Base-by-base conservation (phyloP, 2,797 vertebrate species). In the Pipistrellus pygmaeus region DNA sequence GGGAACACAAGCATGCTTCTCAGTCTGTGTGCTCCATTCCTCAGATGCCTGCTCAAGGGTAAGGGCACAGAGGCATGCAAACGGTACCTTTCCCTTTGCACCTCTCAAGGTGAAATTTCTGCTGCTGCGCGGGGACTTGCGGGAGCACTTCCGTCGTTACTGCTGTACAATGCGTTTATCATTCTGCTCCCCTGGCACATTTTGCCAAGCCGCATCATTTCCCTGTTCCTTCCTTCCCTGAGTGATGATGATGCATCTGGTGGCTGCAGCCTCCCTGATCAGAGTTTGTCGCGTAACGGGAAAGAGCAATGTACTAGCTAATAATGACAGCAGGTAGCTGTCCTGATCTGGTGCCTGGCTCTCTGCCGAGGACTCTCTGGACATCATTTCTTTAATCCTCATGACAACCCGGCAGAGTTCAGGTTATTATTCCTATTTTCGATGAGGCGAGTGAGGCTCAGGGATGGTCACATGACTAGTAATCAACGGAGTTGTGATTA, bases 201-300 rank as follows among this genome's bases (percentile, higher is more conserved):
- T 93, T 94, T 80, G 69, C 95, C 77, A 93, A 94, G 64, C 87
- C 91, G 77, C 90, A 53, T 85, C 86, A 94, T 88, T 93, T 95
- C 48, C 48, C 38, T 0, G 14, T 92, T 85, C 64, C 77, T 96
- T 95, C 68, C 20, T 75, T 35, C 21, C 87, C 85, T 96, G 57
- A 51, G 32, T 84, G 84, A 78, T 64, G 93, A 94, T 91, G 88
- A 84, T 93, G 77, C 82, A 80, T 93, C 73, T 96, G 87, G 60
- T 82, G 32, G 82, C 66, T 20, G 21, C 44, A 83, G 68, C n/a
- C 60, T 94, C 27, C 81, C 64, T 27, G 20, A 69, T 60, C 73
- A 90, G 85, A 68, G 51, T 85, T 62, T 95, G 84, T 38, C 35
- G 85, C 85, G 15, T 27, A 55, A 38, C 55, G 38, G 38, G 46